Base-by-base conservation (phyloP, 2,888 invertebrate species). In the Melanostoma mellinum region DNA sequence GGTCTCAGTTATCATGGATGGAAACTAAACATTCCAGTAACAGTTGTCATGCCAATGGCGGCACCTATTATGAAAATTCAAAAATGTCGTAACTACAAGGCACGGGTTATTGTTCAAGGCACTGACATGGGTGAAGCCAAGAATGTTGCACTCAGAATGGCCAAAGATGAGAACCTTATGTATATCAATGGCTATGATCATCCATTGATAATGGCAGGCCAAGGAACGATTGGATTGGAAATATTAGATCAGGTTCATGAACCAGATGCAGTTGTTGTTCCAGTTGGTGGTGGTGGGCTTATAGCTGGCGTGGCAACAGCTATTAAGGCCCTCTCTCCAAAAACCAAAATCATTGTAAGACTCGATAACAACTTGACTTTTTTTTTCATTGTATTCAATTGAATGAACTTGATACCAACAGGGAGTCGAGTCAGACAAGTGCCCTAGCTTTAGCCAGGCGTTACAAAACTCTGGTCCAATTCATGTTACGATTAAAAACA, bases 111-210 rank as follows among this genome's bases (percentile, higher is more conserved):
- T 33, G 89, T 91, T 6, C 87, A 89, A 9, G 98, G 98, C 2
- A 92, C 93, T 55, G 95, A 97, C 88, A 96, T 98, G 94, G 94
- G 93, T 48, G 97, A 97, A 90, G 96, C 97, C 0, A 97, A 96
- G 89, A 92, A 93, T 67, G 93, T 94, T 87, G 98, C 98, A 0
- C 94, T 97, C 92, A 93, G 92, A 85, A 91, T 97, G 85, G 94
- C 95, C 0, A 94, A 94, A 88, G 95, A 96, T 77, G 92, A 93
- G 74, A 93, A 93, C 0, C 92, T 95, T 68, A 93, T 94, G 32
- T 98, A 98, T 88, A 95, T 99, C 42, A 98, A 98, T 91, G 98
- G 98, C 2, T 98, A 98, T 89, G 98, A 99, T 90, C 97, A 98
- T 90, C 98, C 98, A 0, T 95, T 98, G 89, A 97, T 98, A 85